Percentiles rank a stretch among this genome's conserved stretches.
Evolutionary conservation across 2,888 invertebrate genomes (phyloP).

Genomic region (Caenorhabditis sinica): DNA sequence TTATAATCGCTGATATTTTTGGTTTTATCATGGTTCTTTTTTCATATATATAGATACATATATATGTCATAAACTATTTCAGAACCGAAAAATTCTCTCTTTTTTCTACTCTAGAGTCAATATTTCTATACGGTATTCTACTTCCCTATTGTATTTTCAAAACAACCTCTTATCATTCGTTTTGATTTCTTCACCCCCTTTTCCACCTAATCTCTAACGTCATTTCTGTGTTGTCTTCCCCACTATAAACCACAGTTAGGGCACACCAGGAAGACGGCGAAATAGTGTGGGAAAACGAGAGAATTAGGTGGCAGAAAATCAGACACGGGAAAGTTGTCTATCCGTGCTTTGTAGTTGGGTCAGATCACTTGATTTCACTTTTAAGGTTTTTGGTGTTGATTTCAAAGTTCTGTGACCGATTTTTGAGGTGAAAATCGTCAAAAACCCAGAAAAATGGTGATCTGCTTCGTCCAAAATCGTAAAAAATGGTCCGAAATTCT

Average conservation of each 20-base stretch:
- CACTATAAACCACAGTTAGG: constrained; percentile 23
- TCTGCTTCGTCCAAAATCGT: too few species aligned
- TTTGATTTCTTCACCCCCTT: too few species aligned
- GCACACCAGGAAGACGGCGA: neutral
- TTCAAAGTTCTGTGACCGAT: too few species aligned
- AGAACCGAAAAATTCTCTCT: neutral
- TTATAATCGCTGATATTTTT: too few species aligned
- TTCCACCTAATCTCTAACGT: too few species aligned
- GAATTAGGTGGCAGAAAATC: neutral
- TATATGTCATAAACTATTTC: neutral
- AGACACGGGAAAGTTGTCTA: neutral
- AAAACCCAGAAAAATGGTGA: too few species aligned
- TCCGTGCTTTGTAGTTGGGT: constrained; percentile 30
- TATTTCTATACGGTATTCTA: neutral
- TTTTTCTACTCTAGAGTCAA: neutral
- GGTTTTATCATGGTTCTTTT: too few species aligned
- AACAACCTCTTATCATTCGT: neutral
- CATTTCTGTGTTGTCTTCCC: constrained; percentile 9
- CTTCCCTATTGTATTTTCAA: neutral
- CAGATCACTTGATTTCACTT: too few species aligned
- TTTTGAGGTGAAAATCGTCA: too few species aligned
- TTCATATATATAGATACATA: too few species aligned
- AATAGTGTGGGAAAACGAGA: neutral
- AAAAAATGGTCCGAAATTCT: too few species aligned
- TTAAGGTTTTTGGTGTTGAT: too few species aligned